Evolutionary conservation across 2,797 vertebrate genomes (phyloP), one percentile per base, ranked within the genome.

Genomic region (Microcaecilia unicolor): DNA sequence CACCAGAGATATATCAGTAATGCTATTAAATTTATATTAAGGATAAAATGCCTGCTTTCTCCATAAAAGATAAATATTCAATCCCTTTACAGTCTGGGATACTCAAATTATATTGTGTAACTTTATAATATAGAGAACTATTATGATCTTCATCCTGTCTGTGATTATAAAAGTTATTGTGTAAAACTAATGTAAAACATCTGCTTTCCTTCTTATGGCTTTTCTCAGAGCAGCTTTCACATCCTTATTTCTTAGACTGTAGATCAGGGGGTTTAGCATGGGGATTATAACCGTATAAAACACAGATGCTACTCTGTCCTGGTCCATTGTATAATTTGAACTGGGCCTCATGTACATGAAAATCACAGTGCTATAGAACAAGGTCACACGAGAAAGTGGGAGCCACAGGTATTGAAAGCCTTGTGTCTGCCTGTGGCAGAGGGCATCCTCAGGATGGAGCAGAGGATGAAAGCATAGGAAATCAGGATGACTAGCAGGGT

Each of bases 331-430:
- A 25, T 32, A 23, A 5, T 24, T 34, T 16, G 16, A 15, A 10
- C 22, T 25, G 4, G 47, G 46, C 13, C 37, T 37, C 9, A 57
- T 40, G 23, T 55, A 47, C 4, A 57, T 41, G 8, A 58, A 58
- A 14, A 70, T 31, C 18, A 57, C 40, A 18, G 58, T 54, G 7
- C 51, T 39, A 4, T 29, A 48, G 31, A 50, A 52, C 22, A 65
- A 36, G 25, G 37, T 22, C 18, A 52, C 48, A 4, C 32, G 31
- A 16, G 26, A 13, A 55, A 26, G 16, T 46, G 45, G 27, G 43
- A 58, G 2, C 41, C 27, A 22, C 47, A 52, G 25, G 57, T 64
- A 6, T 57, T 57, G 32, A 57, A 46, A 5, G 47, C 45, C 22
- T 58, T 53, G 18, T 30, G 25, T n/a, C 48, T 47, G 10, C 46